phyloP scores from a whole-genome alignment of 2,797 vertebrate genomes.

The Cirrhinus mrigala region DNA sequence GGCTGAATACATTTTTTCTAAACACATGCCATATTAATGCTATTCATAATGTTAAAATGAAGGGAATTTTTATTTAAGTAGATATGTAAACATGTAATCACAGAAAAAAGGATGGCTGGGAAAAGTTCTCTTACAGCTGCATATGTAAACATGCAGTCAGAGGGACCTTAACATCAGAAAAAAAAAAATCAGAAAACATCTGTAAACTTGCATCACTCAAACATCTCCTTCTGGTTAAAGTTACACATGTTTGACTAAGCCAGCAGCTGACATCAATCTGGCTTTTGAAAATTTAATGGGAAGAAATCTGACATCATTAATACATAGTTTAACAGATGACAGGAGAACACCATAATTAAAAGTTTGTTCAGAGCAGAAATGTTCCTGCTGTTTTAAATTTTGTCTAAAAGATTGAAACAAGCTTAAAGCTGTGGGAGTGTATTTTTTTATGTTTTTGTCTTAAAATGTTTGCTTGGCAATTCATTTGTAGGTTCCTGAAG shows the following conservation, averaged over 20 bases:
- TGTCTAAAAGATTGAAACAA: neutral
- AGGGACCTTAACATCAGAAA: neutral
- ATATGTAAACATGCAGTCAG: neutral
- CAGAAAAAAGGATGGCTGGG: neutral
- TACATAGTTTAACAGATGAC: neutral
- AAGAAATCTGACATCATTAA: conserved; percentile 6
- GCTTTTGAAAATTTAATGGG: neutral
- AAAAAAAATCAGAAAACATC: conserved; percentile 10
- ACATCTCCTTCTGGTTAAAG: conserved; percentile 2
- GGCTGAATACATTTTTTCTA: neutral
- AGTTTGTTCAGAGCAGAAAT: neutral
- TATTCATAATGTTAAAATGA: neutral
- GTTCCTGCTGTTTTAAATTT: neutral
- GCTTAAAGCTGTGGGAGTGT: neutral
- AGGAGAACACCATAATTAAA: neutral
- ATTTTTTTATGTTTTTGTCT: neutral
- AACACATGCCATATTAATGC: neutral
- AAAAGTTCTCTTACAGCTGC: neutral
- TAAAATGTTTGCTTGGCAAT: neutral
- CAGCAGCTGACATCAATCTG: conserved; percentile 15
- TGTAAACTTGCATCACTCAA: neutral
- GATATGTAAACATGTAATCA: neutral
- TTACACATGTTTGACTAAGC: neutral
- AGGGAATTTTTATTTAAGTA: neutral
- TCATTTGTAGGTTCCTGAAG: neutral